Evolutionary conservation across 1,140 invertebrate genomes (phyloP).

Genomic region (Microplitis mediator): DNA sequence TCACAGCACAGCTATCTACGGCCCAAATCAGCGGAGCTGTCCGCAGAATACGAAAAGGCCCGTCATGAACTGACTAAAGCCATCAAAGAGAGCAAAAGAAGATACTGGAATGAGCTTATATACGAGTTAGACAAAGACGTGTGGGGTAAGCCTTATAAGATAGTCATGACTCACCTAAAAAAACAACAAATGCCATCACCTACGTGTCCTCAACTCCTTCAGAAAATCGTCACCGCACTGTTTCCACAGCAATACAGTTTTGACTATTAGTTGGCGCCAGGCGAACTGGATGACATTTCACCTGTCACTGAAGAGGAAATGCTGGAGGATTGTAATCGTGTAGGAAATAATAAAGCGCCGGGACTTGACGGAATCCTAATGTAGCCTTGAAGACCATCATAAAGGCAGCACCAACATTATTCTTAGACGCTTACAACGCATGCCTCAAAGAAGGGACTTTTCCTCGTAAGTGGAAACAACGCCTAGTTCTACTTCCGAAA

Average conservation of each 20-base stretch:
- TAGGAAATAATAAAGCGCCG: constrained; percentile 41
- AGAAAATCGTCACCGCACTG: not conserved
- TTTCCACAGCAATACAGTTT: not conserved
- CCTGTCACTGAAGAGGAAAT: constrained; percentile 27
- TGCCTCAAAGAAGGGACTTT: not conserved
- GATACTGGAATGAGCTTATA: no score
- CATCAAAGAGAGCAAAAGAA: no score
- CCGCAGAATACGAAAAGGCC: no score
- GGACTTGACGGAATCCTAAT: constrained; percentile 40
- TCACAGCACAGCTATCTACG: no score
- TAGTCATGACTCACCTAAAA: constrained; percentile 24
- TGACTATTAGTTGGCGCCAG: not conserved
- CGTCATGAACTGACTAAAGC: no score
- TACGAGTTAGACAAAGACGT: no score
- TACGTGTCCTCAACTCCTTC: not conserved
- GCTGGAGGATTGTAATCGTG: constrained; percentile 24
- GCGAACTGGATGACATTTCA: not conserved
- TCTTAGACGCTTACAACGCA: not conserved
- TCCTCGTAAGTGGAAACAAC: not conserved
- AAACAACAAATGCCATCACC: not conserved
- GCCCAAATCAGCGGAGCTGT: no score
- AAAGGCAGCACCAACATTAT: not conserved
- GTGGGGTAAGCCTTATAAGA: constrained; percentile 7
- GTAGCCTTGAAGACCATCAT: not conserved
- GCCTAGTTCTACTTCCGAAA: not conserved